Conservation (phyloP, 1,140 invertebrate genomes). For the Conus ventricosus region DNA sequence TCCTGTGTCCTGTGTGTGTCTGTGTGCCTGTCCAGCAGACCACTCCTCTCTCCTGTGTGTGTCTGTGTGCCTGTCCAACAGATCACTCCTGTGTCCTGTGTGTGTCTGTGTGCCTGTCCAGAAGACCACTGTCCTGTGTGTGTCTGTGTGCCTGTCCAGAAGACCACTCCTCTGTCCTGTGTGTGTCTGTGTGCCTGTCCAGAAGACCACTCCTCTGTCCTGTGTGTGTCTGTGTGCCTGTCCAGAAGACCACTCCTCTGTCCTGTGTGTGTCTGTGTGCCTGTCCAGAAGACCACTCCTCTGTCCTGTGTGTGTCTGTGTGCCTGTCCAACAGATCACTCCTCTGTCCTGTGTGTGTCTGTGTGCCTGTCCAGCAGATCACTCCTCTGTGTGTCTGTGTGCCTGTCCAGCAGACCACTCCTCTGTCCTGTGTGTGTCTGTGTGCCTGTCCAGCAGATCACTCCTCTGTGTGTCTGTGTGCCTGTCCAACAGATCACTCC, state of each 20-base stretch:
- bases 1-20: neutral
- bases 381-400: neutral
- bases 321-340: neutral
- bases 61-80: too few relatives aligned
- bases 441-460: too few relatives aligned
- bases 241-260: neutral
- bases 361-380: neutral
- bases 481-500: too few relatives aligned
- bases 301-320: neutral
- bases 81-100: too few relatives aligned
- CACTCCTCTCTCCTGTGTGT: too few relatives aligned
- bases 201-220: constrained; percentile 93
- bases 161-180: constrained; percentile 78
- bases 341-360: neutral
- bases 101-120: too few relatives aligned
- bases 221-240: constrained; percentile 85
- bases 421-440: too few relatives aligned
- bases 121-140: too few relatives aligned
- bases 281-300: neutral
- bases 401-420: too few relatives aligned
- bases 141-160: constrained; percentile 37
- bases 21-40: too few relatives aligned
- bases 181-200: constrained; percentile 77
- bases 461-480: too few relatives aligned
- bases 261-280: neutral